Percentiles rank a stretch among this genome's conserved stretches.
phyloP scores from a whole-genome alignment of 1,140 invertebrate species.

The Cepaea nemoralis region DNA sequence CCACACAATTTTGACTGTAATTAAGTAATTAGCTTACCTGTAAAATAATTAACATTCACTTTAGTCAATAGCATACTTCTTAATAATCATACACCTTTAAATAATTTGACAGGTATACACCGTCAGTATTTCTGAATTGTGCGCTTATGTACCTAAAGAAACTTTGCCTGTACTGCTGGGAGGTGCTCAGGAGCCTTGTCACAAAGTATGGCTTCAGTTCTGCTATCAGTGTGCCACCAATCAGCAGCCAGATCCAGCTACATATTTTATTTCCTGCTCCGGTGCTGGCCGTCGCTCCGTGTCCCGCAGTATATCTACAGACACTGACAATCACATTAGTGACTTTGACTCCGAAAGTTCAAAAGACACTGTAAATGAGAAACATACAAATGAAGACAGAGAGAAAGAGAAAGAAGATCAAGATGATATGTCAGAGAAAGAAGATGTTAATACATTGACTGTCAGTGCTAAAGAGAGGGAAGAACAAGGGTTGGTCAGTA shows the following conservation, averaged over 20 bases:
- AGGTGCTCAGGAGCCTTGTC: conserved; percentile 86
- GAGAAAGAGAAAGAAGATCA: conserved; percentile 62
- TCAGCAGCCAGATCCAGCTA: conserved; percentile 54
- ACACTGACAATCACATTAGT: conserved; percentile 59
- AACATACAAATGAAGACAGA: conserved; percentile 68
- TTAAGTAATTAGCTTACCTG: too few species aligned
- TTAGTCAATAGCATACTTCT: too few species aligned
- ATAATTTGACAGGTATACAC: conserved; percentile 82
- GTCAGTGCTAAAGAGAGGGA: conserved; percentile 33
- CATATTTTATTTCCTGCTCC: conserved; percentile 52
- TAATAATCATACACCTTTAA: too few species aligned
- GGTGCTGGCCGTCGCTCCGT: conserved; percentile 38
- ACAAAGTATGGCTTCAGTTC: conserved; percentile 87
- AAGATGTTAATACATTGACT: conserved; percentile 49
- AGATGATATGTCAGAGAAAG: conserved; percentile 55
- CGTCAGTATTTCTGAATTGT: conserved; percentile 84
- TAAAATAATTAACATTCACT: too few species aligned
- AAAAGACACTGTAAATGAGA: conserved; percentile 70
- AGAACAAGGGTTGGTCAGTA: conserved; percentile 15
- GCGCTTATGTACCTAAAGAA: conserved; percentile 76
- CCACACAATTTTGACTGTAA: too few species aligned
- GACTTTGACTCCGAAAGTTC: conserved; percentile 74
- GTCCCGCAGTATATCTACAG: conserved; percentile 59
- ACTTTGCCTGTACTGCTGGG: conserved; percentile 88
- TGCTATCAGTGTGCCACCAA: conserved; percentile 76